Base-by-base conservation (phyloP, 2,113 vertebrate species). In the Chiloscyllium plagiosum region DNA sequence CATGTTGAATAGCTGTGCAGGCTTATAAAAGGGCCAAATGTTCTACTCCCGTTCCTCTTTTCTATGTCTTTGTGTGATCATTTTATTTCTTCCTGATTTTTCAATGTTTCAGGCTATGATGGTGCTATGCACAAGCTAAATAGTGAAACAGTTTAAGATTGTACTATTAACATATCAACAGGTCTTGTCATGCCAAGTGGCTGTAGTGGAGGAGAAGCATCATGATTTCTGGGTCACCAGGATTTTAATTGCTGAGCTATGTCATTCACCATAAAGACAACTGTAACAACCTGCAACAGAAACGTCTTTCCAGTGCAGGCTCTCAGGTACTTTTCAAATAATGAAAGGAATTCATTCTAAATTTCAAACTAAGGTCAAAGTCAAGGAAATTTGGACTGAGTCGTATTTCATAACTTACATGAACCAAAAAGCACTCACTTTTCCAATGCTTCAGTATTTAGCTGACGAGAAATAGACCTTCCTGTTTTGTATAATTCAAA, bases 401-500 rank as follows among this genome's bases (percentile, higher is more conserved):
- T 90, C 15, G 29, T 15, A 66, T 68, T 37, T 47, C 65, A 65
- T 17, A 93, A 93, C 10, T 66, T 66, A 19, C 37, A 47, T 47
- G 19, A 83, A 5, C 80, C 37, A 17, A 83, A 83, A 42, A 42
- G 37, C 80, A 83, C 17, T 42, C 78, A 83, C 15, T 19, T 17
- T 83, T 83, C 37, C 37, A 83, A 20, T 83, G 80, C 3, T 83
- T 83, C 80, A 83, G n/a, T n/a, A 20, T 37, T 29, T 20, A 20
- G 26, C 37, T 37, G 33, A 66, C n/a, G 12, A 92, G 56, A 65
- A 65, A 15, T 89, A 12, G 26, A 87, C 80, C 66, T 33, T n/a
- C 19, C n/a, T 68, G 50, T 94, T n/a, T 50, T 22, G 69, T 96
- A 95, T 69, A n/a, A 29, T 0, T 95, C 80, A 47, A 96, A 96